Conservation (phyloP, 2,888 invertebrate genomes). For the Mythimna albipuncta region DNA sequence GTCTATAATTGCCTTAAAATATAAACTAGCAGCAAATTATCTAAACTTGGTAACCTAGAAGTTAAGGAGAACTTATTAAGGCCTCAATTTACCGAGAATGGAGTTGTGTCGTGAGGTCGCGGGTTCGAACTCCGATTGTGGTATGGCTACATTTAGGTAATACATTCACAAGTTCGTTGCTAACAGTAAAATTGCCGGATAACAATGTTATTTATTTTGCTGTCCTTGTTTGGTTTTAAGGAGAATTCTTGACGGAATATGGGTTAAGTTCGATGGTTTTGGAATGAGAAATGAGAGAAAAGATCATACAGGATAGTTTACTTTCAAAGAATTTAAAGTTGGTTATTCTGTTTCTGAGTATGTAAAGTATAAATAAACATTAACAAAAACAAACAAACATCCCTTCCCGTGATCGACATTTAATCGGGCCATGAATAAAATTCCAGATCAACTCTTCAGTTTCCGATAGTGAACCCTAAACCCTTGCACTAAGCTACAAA, state of each 20-base stretch:
- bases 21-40: conserved; percentile 55
- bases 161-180: conserved; percentile 54
- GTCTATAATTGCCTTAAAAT: conserved; percentile 47
- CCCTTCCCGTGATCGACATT: conserved; percentile 50
- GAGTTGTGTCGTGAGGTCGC: conserved; percentile 66
- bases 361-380: conserved; percentile 29
- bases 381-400: conserved; percentile 26
- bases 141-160: conserved; percentile 56
- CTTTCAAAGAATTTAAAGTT: background rate
- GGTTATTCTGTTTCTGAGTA: conserved; percentile 3
- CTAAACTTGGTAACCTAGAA: conserved; percentile 50
- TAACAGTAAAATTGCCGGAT: conserved; percentile 53
- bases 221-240: conserved; percentile 40
- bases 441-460: conserved; percentile 21
- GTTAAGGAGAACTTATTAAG: conserved; percentile 61
- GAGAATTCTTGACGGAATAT: conserved; percentile 27
- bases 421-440: conserved; percentile 52
- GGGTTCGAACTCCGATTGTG: conserved; percentile 60
- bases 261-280: conserved; percentile 13
- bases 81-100: conserved; percentile 62
- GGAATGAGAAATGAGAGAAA: conserved; percentile 5
- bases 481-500: conserved; percentile 9
- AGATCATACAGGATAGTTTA: no score
- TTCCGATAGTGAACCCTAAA: background rate
- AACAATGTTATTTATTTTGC: conserved; percentile 57